These are phyloP conservation scores for Gnathonemus echidnorhynchus DNA, from an alignment of 2,113 vertebrate species.

Conservation along the genomic window DNA sequence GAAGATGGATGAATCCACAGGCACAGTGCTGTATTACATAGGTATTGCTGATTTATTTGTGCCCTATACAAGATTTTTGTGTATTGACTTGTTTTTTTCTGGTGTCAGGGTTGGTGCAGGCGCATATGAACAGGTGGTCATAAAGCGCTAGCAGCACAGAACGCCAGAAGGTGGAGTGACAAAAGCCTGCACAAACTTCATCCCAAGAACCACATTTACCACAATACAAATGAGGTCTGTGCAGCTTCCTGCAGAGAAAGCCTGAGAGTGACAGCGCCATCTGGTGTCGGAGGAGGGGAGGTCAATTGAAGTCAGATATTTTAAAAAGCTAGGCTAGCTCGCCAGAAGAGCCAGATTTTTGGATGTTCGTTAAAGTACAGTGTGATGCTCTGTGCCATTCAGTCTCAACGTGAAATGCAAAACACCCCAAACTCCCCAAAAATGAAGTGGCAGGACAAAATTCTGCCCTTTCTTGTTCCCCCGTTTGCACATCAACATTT, in stretches of 20 bases:
- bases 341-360: conserved; percentile 2
- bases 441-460: background rate
- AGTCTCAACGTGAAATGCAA: background rate
- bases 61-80: background rate
- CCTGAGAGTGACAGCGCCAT: conserved; percentile 32
- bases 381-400: background rate
- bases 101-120: conserved; percentile 75
- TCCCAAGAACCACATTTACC: conserved; percentile 22
- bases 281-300: conserved; percentile 29
- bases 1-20: background rate
- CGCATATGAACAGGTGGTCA: conserved; percentile 91
- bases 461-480: background rate
- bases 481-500: background rate
- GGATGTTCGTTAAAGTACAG: background rate
- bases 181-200: conserved; percentile 16
- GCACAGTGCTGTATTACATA: background rate
- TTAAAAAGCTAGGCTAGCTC: conserved; percentile 6
- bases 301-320: conserved; percentile 21
- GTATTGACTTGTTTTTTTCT: conserved; percentile 17
- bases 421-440: background rate
- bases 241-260: conserved; percentile 2
- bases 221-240: conserved; percentile 17
- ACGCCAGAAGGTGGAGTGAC: conserved; percentile 16
- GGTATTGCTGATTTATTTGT: background rate
- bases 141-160: conserved; percentile 56